phyloP scores from a whole-genome alignment of 2,888 invertebrate genomes.

The Ophioninae sp. region DNA sequence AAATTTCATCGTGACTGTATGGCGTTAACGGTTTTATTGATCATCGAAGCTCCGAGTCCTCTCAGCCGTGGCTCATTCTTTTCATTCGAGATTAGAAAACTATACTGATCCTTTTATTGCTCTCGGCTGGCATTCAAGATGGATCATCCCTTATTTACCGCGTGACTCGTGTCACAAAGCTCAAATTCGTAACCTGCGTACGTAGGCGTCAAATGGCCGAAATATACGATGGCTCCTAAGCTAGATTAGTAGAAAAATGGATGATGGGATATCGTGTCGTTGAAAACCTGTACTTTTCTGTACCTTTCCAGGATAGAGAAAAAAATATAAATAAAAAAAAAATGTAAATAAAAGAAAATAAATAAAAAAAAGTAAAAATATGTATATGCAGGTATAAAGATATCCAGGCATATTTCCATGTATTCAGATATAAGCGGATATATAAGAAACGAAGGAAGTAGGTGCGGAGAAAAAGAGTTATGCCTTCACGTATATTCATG shows the following conservation, averaged over 20 bases:
- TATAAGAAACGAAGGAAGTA: not conserved
- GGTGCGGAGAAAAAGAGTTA: conserved; percentile 3
- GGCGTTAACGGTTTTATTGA: conserved; percentile 1
- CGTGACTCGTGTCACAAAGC: not conserved
- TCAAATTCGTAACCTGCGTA: not conserved
- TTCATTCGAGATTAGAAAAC: conserved; percentile 7
- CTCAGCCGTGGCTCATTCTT: not conserved
- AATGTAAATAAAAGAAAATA: too few species aligned
- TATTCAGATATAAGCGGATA: not conserved
- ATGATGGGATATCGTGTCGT: conserved; percentile 20
- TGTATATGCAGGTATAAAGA: not conserved
- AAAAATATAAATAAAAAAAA: too few species aligned
- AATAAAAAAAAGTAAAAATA: too few species aligned
- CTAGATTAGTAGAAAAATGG: not conserved
- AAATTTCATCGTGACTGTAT: not conserved
- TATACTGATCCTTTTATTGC: conserved; percentile 18
- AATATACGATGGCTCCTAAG: not conserved
- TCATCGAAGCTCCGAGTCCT: not conserved
- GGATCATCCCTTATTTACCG: conserved; percentile 32
- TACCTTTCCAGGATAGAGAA: not conserved
- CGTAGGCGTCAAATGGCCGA: not conserved
- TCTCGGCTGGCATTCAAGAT: conserved; percentile 9
- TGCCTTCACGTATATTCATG: conserved; percentile 17
- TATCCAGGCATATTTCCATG: not conserved
- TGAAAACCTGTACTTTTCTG: conserved; percentile 31